Base-by-base conservation (phyloP, 1,140 invertebrate species). In the Leptonema lineaticorne region DNA sequence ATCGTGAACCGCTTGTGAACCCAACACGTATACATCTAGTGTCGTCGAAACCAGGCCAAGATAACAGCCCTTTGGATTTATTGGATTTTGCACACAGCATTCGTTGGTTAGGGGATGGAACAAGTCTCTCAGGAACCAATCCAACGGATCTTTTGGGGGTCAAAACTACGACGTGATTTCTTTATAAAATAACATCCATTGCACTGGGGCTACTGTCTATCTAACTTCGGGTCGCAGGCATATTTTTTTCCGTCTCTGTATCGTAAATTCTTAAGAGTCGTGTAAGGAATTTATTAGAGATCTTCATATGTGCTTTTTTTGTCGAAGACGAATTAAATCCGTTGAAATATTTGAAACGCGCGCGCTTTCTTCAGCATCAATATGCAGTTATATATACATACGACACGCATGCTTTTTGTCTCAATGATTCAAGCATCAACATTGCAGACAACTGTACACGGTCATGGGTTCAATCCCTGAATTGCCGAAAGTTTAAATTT, bases 111-210 rank as follows among this genome's bases (percentile, higher is more conserved):
- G 57, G 26, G 57, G n/a, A n/a, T 41, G 11, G 37, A 3, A 16
- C 1, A 60, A 30, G 58, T 60, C 29, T 33, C 29, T 28, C 29
- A 33, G 58, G 58, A 60, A n/a, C 29, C 58, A 22, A 30, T 37
- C 20, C 29, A n/a, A 60, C 37, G 58, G 58, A 60, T 60, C 58
- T 60, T 60, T 33, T 37, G 58, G 58, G 57, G 58, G n/a, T 30
- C 58, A n/a, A 60, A 24, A n/a, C 58, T n/a, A 22, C 29, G 28
- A 60, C 58, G 58, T 60, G 58, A 60, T 60, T 60, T 60, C 58
- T 60, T 60, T 60, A 33, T 41, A 41, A 57, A 57, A 57, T 14
- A 14, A 48, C 14, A 48, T 16, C 6, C 14, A 8, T 56, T n/a
- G 50, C 18, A 22, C 3, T n/a, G 26, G 26, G 50, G 22, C 22